Conservation (phyloP, 2,113 vertebrate genomes). For the Ptyas mucosa region DNA sequence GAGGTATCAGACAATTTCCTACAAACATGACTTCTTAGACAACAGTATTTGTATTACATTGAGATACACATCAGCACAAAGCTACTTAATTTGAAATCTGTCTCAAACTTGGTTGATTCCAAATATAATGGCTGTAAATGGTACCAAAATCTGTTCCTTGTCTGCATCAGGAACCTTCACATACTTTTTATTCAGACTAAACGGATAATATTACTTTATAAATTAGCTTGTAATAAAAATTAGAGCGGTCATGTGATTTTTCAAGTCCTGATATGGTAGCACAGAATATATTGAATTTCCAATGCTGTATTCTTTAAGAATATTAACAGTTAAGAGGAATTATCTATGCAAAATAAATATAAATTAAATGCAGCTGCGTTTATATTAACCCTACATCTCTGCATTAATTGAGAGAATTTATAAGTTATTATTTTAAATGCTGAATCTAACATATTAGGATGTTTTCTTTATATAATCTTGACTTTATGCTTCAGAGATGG, state of each 20-base stretch:
- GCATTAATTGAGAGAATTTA: background rate
- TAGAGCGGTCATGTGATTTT: background rate
- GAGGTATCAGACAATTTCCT: background rate
- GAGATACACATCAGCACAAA: conserved; percentile 8
- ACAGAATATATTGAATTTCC: conserved; percentile 21
- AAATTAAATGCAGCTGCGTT: background rate
- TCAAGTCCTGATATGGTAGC: background rate
- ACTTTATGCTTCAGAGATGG: background rate
- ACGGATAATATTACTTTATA: background rate
- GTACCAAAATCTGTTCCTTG: background rate
- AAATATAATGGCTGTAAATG: conserved; percentile 6
- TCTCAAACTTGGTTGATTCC: conserved; percentile 19
- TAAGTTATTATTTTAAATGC: background rate
- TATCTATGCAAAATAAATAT: background rate
- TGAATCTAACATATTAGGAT: background rate
- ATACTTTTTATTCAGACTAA: background rate
- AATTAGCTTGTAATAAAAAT: background rate
- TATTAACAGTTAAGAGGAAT: background rate
- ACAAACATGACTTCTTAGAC: background rate
- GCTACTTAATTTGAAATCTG: conserved; percentile 34
- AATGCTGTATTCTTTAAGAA: background rate
- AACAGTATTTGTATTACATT: conserved; percentile 31
- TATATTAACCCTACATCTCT: background rate
- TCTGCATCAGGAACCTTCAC: background rate
- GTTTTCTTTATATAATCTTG: background rate